Conservation (phyloP, 2,888 invertebrate species). For the Hyposoter didymator region DNA sequence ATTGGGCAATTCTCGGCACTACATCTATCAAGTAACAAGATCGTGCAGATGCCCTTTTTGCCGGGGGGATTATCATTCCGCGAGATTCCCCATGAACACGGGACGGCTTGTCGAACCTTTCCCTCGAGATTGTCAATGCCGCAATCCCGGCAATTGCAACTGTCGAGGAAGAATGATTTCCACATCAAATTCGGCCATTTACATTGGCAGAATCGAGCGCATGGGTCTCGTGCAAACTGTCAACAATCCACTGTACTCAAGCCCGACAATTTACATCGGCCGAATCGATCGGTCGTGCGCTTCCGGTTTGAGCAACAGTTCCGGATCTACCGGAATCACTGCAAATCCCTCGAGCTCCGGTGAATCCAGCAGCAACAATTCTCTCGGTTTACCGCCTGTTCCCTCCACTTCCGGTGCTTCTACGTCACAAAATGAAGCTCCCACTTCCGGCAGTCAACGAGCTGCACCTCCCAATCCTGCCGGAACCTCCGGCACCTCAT, state of each 20-base stretch:
- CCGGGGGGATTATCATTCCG: slow-evolving; percentile 78
- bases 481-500: slow-evolving; percentile 63
- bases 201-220: slow-evolving; percentile 77
- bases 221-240: slow-evolving; percentile 74
- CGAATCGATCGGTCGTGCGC: slow-evolving; percentile 76
- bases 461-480: slow-evolving; percentile 51
- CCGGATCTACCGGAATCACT: slow-evolving; percentile 33
- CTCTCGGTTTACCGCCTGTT: slow-evolving; percentile 68
- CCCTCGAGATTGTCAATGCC: slow-evolving; percentile 77
- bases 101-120: slow-evolving; percentile 75
- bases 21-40: slow-evolving; percentile 80
- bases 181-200: slow-evolving; percentile 78
- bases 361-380: slow-evolving; percentile 64
- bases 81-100: slow-evolving; percentile 75
- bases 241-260: slow-evolving; percentile 80
- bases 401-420: slow-evolving; percentile 75
- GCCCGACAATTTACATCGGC: slow-evolving; percentile 78
- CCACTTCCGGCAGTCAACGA: slow-evolving; percentile 75
- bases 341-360: slow-evolving; percentile 46
- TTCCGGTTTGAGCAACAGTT: slow-evolving; percentile 70
- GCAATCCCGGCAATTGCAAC: slow-evolving; percentile 75
- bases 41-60: slow-evolving; percentile 79
- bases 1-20: slow-evolving; percentile 77
- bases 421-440: slow-evolving; percentile 81
- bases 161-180: slow-evolving; percentile 76